Evolutionary conservation across 2,113 vertebrate genomes (phyloP).

Genomic region (Emydura subglobosa): DNA sequence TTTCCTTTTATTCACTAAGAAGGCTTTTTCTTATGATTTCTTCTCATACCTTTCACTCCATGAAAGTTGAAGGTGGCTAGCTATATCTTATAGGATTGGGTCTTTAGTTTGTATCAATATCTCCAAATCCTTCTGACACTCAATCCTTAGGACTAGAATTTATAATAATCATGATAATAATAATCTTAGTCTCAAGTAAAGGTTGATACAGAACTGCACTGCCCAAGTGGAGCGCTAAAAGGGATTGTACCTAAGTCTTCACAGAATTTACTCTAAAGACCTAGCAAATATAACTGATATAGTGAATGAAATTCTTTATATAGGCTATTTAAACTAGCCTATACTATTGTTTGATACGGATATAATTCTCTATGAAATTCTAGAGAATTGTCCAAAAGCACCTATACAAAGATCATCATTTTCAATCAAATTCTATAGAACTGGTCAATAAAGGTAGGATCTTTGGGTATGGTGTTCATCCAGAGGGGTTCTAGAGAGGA

Average conservation of each 20-base stretch:
- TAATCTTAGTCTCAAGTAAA: not conserved
- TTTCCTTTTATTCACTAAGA: not conserved
- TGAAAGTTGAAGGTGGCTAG: not conserved
- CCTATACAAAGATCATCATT: too few relatives aligned
- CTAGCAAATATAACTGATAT: not conserved
- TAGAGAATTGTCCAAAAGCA: not conserved
- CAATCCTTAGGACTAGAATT: not conserved
- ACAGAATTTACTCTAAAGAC: not conserved
- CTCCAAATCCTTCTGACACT: not conserved
- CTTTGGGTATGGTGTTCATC: too few relatives aligned
- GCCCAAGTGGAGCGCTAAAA: not conserved
- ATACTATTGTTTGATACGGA: not conserved
- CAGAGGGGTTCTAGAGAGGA: too few relatives aligned
- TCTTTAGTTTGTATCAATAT: not conserved
- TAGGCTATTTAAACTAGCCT: not conserved
- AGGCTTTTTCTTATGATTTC: accelerated
- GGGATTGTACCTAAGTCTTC: not conserved
- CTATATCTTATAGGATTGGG: not conserved
- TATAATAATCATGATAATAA: not conserved
- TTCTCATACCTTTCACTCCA: not conserved
- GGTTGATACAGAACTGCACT: not conserved
- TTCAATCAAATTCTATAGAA: slow-evolving; percentile 25
- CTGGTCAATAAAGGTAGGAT: not conserved
- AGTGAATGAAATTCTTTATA: not conserved
- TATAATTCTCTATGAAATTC: not conserved